Evolutionary conservation across 2,113 vertebrate genomes (phyloP), one percentile per base, ranked within the genome.

Genomic region (Cynopterus brachyotis): DNA sequence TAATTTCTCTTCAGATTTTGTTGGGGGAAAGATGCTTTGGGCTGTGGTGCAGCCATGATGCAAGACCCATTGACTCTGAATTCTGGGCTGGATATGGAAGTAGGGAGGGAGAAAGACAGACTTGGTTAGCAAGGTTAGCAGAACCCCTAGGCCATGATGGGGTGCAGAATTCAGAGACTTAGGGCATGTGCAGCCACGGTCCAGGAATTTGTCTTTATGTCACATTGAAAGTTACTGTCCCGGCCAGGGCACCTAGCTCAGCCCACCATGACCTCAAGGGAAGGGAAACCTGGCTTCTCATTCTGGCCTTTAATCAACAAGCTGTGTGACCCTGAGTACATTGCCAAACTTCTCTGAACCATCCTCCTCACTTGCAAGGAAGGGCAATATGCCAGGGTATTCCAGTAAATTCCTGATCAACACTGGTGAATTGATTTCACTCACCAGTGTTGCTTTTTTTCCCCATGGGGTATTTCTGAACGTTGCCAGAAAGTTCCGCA

Each of bases 1-100:
- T 79, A 59, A 78, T 92, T 73, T 9, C 22, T 80, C 84, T 85
- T 89, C 84, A 85, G 64, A 75, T 80, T 85, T 85, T 60, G 28
- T 37, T 37, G 20, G 6, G 47, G 28, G n/a, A 40, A 80, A 94
- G 66, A 80, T 35, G 28, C 22, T 91, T 66, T 30, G 70, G 57
- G 57, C 2, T 59, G 9, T 85, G 57, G 40, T 72, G 24, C 45
- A 40, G 26, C 57, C 26, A 2, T 30, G 26, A 57, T 90, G 9
- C 22, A 53, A 91, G 59, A 69, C 22, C 17, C 19, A 26, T 2
- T 32, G 30, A 1, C 53, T 42, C 70, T 80, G 47, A 73, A 53
- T 37, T 73, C 35, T 6, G 40, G 37, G 64, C 80, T 89, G 30
- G 37, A 93, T 67, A 9, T 85, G 37, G 57, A 59, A 30, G 16